These are phyloP conservation scores for Drymodes brunneopygia DNA, from an alignment of 2,113 vertebrate species.

Conservation along the genomic window DNA sequence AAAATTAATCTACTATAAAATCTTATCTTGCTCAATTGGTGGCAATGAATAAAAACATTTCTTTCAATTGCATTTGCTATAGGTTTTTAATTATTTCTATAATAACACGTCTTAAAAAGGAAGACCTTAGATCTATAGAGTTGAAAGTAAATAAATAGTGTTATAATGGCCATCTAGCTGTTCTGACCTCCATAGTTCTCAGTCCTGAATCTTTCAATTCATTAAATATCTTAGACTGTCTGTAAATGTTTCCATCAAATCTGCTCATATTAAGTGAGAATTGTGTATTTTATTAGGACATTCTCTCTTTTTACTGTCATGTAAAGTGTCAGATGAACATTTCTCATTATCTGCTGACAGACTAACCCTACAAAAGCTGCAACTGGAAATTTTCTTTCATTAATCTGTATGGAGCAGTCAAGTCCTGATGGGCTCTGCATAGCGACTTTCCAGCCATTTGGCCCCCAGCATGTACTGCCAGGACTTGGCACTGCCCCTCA, in stretches of 20 bases:
- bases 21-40: background rate
- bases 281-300: background rate
- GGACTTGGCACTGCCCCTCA: background rate
- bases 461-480: background rate
- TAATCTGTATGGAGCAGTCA: background rate
- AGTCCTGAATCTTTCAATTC: background rate
- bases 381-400: background rate
- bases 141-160: background rate
- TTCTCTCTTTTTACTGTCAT: background rate
- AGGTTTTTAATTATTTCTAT: background rate
- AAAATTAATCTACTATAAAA: background rate
- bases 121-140: background rate
- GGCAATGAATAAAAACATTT: background rate
- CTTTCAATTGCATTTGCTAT: background rate
- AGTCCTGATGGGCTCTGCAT: background rate
- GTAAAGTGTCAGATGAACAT: background rate
- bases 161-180: background rate
- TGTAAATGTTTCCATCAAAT: background rate
- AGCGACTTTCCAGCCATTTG: background rate
- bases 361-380: background rate
- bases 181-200: background rate
- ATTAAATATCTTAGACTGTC: background rate
- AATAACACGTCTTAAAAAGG: background rate
- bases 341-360: background rate
- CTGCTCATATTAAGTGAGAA: background rate